Evolutionary conservation across 1,140 invertebrate species (phyloP).

Genomic region (Saxidomus purpurata): DNA sequence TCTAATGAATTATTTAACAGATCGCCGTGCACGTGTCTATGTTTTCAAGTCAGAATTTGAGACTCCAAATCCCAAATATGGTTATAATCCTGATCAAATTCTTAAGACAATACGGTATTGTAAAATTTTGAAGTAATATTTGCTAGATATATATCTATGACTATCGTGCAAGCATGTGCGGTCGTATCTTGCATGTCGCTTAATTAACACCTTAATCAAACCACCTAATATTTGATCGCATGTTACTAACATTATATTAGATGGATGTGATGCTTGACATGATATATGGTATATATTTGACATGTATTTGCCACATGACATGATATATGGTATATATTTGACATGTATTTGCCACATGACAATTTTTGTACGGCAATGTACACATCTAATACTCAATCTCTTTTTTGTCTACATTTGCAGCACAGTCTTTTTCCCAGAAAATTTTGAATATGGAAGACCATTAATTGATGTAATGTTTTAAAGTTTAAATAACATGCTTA

Average conservation of each 20-base stretch:
- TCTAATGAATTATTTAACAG: slow-evolving; percentile 48
- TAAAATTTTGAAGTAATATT: slow-evolving; percentile 7
- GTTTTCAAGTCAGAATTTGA: slow-evolving; percentile 47
- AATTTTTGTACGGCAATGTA: too few relatives aligned
- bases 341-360: too few relatives aligned
- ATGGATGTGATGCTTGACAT: too few relatives aligned
- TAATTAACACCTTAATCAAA: not conserved
- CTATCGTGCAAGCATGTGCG: not conserved
- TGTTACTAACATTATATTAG: not conserved
- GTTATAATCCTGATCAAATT: slow-evolving; percentile 60
- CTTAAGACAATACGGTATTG: slow-evolving; percentile 61
- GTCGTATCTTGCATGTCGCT: slow-evolving; percentile 34
- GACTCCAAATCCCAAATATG: slow-evolving; percentile 26
- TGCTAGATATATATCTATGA: slow-evolving; percentile 7
- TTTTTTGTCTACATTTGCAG: too few relatives aligned
- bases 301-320: too few relatives aligned
- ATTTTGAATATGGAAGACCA: too few relatives aligned
- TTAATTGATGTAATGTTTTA: too few relatives aligned
- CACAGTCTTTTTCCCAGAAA: too few relatives aligned
- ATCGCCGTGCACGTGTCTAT: slow-evolving; percentile 54
- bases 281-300: too few relatives aligned
- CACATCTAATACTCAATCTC: too few relatives aligned
- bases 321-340: too few relatives aligned
- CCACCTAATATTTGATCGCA: not conserved
- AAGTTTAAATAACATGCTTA: too few relatives aligned